These are phyloP conservation scores for Buteo buteo DNA, from an alignment of 2,113 vertebrate species.

Conservation along the genomic window DNA sequence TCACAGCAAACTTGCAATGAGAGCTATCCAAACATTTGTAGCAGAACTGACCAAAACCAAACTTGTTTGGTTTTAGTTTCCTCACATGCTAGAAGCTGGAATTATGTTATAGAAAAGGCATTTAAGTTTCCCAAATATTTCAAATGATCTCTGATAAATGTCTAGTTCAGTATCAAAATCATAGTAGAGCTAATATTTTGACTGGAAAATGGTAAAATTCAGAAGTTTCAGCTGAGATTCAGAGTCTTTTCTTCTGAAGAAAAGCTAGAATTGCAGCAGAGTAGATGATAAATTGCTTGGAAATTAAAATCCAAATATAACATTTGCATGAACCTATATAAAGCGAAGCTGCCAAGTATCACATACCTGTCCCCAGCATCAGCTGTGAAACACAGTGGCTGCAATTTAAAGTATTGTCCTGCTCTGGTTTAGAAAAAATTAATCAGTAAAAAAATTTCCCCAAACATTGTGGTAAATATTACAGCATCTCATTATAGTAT, in stretches of 20 bases:
- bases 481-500: neutral
- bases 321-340: neutral
- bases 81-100: neutral
- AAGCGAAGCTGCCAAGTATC: neutral
- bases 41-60: neutral
- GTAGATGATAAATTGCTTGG: neutral
- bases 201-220: neutral
- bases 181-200: neutral
- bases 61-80: neutral
- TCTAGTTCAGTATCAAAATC: neutral
- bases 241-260: neutral
- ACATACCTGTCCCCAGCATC: neutral
- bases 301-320: neutral
- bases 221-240: neutral
- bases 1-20: neutral
- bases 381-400: neutral
- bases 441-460: neutral
- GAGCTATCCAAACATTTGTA: neutral
- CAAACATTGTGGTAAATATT: neutral
- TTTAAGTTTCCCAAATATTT: neutral
- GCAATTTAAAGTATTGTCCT: neutral
- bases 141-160: neutral
- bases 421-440: neutral
- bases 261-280: neutral
- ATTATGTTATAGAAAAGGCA: neutral